Evolutionary conservation across 2,797 vertebrate species (phyloP), one percentile per base, ranked within the genome.

Genomic region (Chromis chromis): DNA sequence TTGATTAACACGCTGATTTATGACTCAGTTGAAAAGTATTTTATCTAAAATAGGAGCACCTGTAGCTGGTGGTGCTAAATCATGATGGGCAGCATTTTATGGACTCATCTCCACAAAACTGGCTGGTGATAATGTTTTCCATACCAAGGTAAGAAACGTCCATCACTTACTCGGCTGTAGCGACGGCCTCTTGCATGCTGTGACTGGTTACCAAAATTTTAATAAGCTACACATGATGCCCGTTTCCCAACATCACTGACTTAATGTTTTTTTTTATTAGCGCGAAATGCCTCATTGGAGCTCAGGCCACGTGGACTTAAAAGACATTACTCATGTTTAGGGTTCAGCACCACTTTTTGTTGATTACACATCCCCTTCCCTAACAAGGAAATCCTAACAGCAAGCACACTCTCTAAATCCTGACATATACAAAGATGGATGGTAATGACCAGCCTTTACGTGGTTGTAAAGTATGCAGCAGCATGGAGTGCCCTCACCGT

Each of bases 371-470:
- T 64, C 25, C 73, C 25, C 48, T 62, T 49, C 31, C 59, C 46
- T 21, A 42, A 59, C 48, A 74, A 61, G 59, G 39, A 53, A 76
- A 55, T 4, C 46, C 70, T 55, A 65, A 74, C 61, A 77, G 63
- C 49, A 7, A 74, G 69, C 76, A 55, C 60, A 52, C 71, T 76
- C 70, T 78, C 59, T 52, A 60, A 68, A 80, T 76, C 62, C 14
- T 81, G 82, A 81, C 70, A 76, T 55, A 70, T 72, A 84, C 27
- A 11, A 78, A 91, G 89, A 94, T 90, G 67, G 80, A 89, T 90
- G 80, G 60, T 84, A 82, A 84, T 80, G 81, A 72, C 52, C 55
- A 59, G 65, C 66, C 63, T 82, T 75, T 65, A 82, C 72, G 16
- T 82, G 65, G 27, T 78, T 86, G 71, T 83, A 72, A 90, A 83